Base-by-base conservation (phyloP, 2,888 invertebrate genomes). In the Globia sparganii region DNA sequence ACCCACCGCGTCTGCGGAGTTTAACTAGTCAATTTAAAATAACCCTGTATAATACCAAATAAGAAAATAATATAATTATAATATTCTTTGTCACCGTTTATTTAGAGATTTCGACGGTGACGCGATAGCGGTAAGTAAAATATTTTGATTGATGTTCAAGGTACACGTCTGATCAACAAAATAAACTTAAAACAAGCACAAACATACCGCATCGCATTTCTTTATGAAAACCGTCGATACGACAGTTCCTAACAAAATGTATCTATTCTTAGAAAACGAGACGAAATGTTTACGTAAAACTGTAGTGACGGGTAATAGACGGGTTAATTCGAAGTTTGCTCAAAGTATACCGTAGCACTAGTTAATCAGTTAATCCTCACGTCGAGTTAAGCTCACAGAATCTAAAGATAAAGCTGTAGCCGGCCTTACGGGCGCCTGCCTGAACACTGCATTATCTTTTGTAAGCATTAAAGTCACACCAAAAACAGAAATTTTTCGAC, bases 331-430 rank as follows among this genome's bases (percentile, higher is more conserved):
- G 77, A 90, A 92, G 89, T 92, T 92, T 91, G 81, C 89, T 68
- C 67, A 67, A 61, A 70, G 77, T 80, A 53, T 25, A 77, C 68
- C 77, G 73, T 64, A 65, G 91, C 90, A 91, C 91, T 85, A 88
- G 91, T 91, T 94, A 95, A 95, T 94, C 94, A 86, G 91, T 91
- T 94, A 95, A 95, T 94, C 94, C 92, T 88, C 79, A 61, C 88
- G 88, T 86, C 87, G 90, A 88, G 92, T 90, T 93, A 92, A 94
- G 93, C 94, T 91, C 89, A 90, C 90, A 89, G 90, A 91, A 93
- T 92, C 92, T 87, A 90, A 89, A 92, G 92, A 92, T 92, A 92
- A 90, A 90, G 92, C 90, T 91, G 92, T 84, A 88, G 86, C 85
- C 79, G 85, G 86, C 86, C 86, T 74, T 80, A 84, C 85, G 90